These are phyloP conservation scores for Turnix velox DNA, from an alignment of 2,113 vertebrate genomes.

Conservation along the genomic window DNA sequence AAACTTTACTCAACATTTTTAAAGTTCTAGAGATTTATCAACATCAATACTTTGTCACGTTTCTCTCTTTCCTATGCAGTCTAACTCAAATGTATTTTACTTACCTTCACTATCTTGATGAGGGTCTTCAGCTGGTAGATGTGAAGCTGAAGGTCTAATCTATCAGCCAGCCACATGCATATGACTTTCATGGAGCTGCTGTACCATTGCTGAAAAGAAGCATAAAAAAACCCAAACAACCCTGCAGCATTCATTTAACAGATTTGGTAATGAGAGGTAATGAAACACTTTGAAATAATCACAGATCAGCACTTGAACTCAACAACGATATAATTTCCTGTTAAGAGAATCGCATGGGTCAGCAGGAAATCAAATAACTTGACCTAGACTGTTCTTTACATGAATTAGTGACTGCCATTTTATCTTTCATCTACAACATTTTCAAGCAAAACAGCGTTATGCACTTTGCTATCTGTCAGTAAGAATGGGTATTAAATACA, in stretches of 20 bases:
- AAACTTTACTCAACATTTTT: neutral
- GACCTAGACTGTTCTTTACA: constrained; percentile 73
- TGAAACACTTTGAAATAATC: constrained; percentile 75
- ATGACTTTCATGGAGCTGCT: constrained; percentile 86
- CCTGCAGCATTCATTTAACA: constrained; percentile 74
- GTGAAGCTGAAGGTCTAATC: constrained; percentile 95
- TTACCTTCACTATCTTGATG: constrained; percentile 98
- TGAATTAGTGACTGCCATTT: constrained; percentile 71
- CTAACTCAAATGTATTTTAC: constrained; percentile 7
- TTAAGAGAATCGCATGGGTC: constrained; percentile 75
- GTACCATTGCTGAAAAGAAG: constrained; percentile 91
- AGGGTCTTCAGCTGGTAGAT: constrained; percentile 96
- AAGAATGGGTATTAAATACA: constrained; percentile 64
- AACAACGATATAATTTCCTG: constrained; percentile 79
- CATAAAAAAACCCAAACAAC: constrained; percentile 24
- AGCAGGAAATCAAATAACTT: constrained; percentile 73
- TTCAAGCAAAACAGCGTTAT: constrained; percentile 65
- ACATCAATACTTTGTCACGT: neutral
- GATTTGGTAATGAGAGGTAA: constrained; percentile 78
- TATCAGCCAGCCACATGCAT: constrained; percentile 91
- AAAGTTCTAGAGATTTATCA: neutral
- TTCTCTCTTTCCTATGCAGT: neutral
- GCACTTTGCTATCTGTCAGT: constrained; percentile 49
- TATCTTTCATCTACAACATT: constrained; percentile 64
- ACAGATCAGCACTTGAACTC: constrained; percentile 78